A percentile compares a stretch with the other conserved stretches of the same genome.
Evolutionary conservation across 2,888 invertebrate genomes (phyloP).

Genomic region (Troilus luridus): DNA sequence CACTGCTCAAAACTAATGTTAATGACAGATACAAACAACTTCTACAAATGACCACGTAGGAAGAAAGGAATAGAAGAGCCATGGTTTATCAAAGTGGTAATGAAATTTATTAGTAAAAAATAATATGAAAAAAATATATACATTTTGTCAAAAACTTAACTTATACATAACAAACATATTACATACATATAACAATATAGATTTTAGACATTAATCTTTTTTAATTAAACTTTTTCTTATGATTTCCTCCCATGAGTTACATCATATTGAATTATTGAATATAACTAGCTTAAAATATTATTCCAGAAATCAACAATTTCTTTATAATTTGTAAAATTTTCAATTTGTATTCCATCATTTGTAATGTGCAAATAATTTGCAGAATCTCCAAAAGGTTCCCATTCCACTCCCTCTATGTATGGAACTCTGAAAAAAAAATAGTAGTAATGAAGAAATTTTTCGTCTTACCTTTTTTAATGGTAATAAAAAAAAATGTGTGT

Average conservation of each 20-base stretch:
- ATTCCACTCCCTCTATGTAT: background rate
- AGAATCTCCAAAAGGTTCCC: conserved; percentile 29
- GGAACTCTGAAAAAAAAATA: conserved; percentile 26
- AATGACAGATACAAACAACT: background rate
- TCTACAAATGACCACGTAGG: background rate
- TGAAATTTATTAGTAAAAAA: background rate
- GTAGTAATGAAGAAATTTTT: background rate
- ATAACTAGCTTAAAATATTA: background rate
- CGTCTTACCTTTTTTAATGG: too few relatives aligned
- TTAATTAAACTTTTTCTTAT: background rate
- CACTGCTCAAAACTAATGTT: background rate
- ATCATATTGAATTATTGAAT: background rate
- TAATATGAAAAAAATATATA: background rate
- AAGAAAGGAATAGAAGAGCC: background rate
- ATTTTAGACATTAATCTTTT: background rate
- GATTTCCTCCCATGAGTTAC: background rate
- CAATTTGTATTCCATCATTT: conserved; percentile 32
- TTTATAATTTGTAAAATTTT: background rate
- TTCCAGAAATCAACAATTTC: conserved; percentile 50
- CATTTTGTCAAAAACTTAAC: background rate
- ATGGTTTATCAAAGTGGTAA: background rate
- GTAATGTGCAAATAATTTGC: conserved; percentile 34
- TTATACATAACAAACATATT: background rate
- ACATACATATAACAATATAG: too few relatives aligned
- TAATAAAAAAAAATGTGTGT: too few relatives aligned